Evolutionary conservation across 2,888 invertebrate genomes (phyloP).

Genomic region (Epistrophe grossulariae): DNA sequence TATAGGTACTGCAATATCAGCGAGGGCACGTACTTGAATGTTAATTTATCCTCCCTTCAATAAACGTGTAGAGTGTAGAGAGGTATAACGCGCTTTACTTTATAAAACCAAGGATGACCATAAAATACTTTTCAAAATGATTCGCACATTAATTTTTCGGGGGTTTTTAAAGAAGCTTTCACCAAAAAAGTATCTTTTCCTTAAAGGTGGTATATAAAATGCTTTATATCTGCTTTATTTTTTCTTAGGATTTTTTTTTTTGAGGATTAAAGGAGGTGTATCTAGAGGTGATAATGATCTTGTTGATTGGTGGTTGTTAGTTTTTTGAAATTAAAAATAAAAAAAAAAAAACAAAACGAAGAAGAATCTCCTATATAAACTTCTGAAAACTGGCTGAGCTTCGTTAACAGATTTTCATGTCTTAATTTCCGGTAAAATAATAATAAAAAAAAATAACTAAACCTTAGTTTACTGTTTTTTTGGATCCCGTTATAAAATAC

Average conservation of each 20-base stretch:
- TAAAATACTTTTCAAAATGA: slow-evolving; percentile 28
- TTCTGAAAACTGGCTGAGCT: slow-evolving; percentile 1
- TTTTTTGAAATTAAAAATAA: slow-evolving; percentile 45
- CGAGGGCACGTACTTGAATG: slow-evolving; percentile 73
- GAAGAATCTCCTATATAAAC: slow-evolving; percentile 17
- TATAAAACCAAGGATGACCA: slow-evolving; percentile 20
- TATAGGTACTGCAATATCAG: not conserved
- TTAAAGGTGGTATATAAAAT: not conserved
- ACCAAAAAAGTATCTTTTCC: slow-evolving; percentile 26
- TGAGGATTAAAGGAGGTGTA: slow-evolving; percentile 66
- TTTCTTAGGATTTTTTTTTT: not conserved
- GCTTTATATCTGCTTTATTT: not conserved
- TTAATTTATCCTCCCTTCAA: slow-evolving; percentile 70
- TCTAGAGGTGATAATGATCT: slow-evolving; percentile 73
- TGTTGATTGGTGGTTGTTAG: slow-evolving; percentile 75
- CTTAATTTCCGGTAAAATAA: slow-evolving; percentile 69
- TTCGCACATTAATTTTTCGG: slow-evolving; percentile 54
- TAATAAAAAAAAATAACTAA: not conserved
- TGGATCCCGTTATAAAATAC: slow-evolving; percentile 48
- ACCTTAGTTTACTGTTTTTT: slow-evolving; percentile 11
- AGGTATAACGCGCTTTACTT: not conserved
- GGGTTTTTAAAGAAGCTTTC: slow-evolving; percentile 53
- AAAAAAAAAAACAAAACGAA: not conserved
- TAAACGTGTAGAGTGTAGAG: not conserved
- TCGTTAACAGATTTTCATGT: slow-evolving; percentile 67